Conservation (phyloP, 1,140 invertebrate genomes). For the Heliconius melpomene region DNA sequence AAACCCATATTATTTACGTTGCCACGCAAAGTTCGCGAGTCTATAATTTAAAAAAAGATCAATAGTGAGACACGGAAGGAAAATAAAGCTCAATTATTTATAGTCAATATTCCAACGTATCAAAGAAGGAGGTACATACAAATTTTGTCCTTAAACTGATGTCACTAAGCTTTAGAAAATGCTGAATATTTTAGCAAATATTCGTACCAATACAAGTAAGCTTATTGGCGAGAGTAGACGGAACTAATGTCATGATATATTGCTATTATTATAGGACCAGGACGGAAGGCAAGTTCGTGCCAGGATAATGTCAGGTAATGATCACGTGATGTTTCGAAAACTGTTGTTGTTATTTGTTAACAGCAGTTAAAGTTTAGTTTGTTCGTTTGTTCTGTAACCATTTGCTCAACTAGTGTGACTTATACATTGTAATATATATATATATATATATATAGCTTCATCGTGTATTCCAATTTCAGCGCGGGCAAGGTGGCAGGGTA, state of each 20-base stretch:
- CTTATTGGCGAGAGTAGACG: constrained; percentile 49
- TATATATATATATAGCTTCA: too few relatives aligned
- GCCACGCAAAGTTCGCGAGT: constrained; percentile 45
- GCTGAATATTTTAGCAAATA: constrained; percentile 32
- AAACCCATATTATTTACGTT: constrained; percentile 24
- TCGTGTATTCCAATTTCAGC: too few relatives aligned
- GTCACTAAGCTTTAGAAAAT: constrained; percentile 25
- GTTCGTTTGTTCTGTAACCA: constrained; percentile 21
- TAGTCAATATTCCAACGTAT: constrained; percentile 42
- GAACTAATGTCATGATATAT: constrained; percentile 46
- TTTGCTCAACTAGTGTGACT: constrained; percentile 1
- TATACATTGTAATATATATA: background rate
- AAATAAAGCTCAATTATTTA: constrained; percentile 49
- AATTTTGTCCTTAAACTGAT: constrained; percentile 21
- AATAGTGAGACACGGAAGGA: constrained; percentile 53
- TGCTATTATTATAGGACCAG: constrained; percentile 34
- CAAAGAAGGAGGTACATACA: constrained; percentile 2
- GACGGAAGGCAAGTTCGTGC: constrained; percentile 43
- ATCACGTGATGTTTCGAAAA: constrained; percentile 45
- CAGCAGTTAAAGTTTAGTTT: constrained; percentile 29
- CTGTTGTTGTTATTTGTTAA: constrained; percentile 33
- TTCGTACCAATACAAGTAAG: constrained; percentile 33
- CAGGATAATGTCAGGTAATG: constrained; percentile 47
- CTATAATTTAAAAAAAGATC: constrained; percentile 51
- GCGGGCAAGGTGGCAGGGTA: too few relatives aligned